Base-by-base conservation (phyloP, 1,140 invertebrate species). In the Bombus haemorrhoidalis region DNA sequence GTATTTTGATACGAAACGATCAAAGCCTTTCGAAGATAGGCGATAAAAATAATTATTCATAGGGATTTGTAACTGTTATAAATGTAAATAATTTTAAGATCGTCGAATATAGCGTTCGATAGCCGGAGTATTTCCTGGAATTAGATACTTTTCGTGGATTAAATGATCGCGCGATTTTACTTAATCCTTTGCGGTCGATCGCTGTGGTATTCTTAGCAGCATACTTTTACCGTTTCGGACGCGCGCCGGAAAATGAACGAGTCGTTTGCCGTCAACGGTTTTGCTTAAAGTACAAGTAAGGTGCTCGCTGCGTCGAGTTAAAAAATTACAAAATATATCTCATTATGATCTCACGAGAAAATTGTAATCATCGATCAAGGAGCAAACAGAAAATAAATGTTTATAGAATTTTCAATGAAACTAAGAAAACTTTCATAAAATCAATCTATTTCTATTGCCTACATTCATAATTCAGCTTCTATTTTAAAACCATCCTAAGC, bases 231-330 rank as follows among this genome's bases (percentile, higher is more conserved):
- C 62, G 76, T 66, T 66, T 79, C 34, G 39, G 41, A 47, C 41
- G 41, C 41, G 62, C n/a, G 76, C 32, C 34, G 28, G 78, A 47
- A 57, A 80, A 80, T 34, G 66, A 71, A 53, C 78, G 15, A 47
- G 47, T 18, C 39, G 66, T 81, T 57, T 57, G 28, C 5, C 28
- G 43, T 57, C 47, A n/a, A 62, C 37, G 47, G 79, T 81, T 81
- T 81, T 81, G 15, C n/a, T 71, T 39, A n/a, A 37, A 28, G 66
- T 71, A 47, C 22, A 66, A 22, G 41, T n/a, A 18, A n/a, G 41
- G 15, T 47, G 28, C 2, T 34, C 1, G 18, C 43, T 64, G 15
- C 13, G 10, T 18, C 1, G 22, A 47, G 1, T 37, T 12, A 15
- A 9, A 25, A 12, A 34, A 47, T 39, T 8, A 39, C 28, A 8